A percentile compares a stretch with the other conserved stretches of the same genome.
phyloP scores from a whole-genome alignment of 2,888 invertebrate species.

The Argyresthia albistria region DNA sequence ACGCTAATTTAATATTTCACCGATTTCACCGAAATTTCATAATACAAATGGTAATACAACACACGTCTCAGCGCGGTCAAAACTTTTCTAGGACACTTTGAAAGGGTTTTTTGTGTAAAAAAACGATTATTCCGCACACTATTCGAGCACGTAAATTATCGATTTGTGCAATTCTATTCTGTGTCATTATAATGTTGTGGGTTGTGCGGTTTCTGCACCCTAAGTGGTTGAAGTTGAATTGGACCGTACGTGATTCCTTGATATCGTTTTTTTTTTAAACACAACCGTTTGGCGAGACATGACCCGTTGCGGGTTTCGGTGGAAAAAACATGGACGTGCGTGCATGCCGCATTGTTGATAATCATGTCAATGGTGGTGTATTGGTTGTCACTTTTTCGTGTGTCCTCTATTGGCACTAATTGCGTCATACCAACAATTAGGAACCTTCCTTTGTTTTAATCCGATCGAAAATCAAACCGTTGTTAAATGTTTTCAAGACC shows the following conservation, averaged over 20 bases:
- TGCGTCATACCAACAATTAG: not conserved
- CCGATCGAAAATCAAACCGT: too few relatives aligned
- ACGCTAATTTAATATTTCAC: slow-evolving; percentile 56
- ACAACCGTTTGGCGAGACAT: not conserved
- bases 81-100: slow-evolving; percentile 29
- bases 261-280: slow-evolving; percentile 8
- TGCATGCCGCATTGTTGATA: not conserved
- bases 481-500: too few relatives aligned
- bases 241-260: slow-evolving; percentile 14
- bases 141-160: slow-evolving; percentile 59
- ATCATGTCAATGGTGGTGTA: not conserved
- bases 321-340: not conserved
- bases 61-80: slow-evolving; percentile 22
- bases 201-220: slow-evolving; percentile 42
- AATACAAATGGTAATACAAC: slow-evolving; percentile 49
- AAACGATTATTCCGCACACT: slow-evolving; percentile 38
- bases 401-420: too few relatives aligned
- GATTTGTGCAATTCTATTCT: slow-evolving; percentile 58
- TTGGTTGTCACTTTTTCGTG: not conserved
- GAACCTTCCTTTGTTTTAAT: not conserved
- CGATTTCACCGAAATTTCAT: slow-evolving; percentile 59
- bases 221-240: slow-evolving; percentile 2
- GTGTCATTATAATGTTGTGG: slow-evolving; percentile 55
- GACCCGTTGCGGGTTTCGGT: not conserved
- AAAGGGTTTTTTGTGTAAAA: slow-evolving; percentile 27